Evolutionary conservation across 2,113 vertebrate species (phyloP).

Genomic region (Sphyrna mokarran): DNA sequence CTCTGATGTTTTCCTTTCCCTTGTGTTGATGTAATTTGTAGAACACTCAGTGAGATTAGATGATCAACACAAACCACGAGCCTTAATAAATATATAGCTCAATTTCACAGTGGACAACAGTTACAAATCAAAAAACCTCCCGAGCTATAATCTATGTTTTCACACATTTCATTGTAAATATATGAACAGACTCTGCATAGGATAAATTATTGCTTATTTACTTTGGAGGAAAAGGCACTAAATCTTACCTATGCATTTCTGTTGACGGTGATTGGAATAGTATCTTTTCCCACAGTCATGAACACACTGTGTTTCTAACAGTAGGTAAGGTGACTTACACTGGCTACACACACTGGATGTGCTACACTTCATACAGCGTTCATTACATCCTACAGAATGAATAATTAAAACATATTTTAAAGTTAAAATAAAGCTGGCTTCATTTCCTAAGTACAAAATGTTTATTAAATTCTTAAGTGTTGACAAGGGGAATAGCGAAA

Average conservation of each 20-base stretch:
- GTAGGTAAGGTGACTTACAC: conserved; percentile 63
- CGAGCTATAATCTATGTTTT: background rate
- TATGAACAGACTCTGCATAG: background rate
- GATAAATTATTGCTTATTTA: background rate
- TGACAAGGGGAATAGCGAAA: background rate
- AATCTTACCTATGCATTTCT: conserved; percentile 63
- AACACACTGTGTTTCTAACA: conserved; percentile 62
- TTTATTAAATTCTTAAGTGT: background rate
- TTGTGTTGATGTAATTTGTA: background rate
- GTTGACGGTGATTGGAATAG: conserved; percentile 50
- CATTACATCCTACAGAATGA: conserved; percentile 67
- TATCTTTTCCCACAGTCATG: conserved; percentile 59
- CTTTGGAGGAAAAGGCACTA: background rate
- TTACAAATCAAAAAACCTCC: background rate
- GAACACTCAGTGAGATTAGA: background rate
- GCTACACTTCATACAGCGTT: conserved; percentile 64
- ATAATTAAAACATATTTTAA: background rate
- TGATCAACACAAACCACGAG: background rate
- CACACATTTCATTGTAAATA: background rate
- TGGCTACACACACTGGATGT: conserved; percentile 57
- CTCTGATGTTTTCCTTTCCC: background rate
- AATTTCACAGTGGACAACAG: background rate
- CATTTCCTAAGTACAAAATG: background rate
- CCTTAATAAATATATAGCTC: too few relatives aligned
- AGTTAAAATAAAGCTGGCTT: background rate